These are phyloP conservation scores for Caenorhabditis sinica DNA, from an alignment of 2,888 invertebrate genomes.

Conservation along the genomic window DNA sequence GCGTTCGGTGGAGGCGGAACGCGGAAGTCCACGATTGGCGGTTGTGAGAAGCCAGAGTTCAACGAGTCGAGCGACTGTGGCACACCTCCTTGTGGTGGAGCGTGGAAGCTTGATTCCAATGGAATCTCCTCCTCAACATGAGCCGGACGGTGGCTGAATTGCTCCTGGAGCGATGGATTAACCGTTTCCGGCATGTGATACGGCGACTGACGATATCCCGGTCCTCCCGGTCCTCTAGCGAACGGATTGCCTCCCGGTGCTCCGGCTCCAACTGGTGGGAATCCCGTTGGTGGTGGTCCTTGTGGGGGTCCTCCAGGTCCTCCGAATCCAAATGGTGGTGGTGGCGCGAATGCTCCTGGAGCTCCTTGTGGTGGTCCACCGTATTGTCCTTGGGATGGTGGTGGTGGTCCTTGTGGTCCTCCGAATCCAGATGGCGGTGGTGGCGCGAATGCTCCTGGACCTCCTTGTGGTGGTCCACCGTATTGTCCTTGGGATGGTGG, in stretches of 20 bases:
- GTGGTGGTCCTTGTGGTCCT: conserved; percentile 25
- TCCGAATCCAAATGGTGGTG: conserved; percentile 49
- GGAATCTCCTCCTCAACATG: conserved; percentile 68
- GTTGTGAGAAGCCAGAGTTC: conserved; percentile 52
- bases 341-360: conserved; percentile 47
- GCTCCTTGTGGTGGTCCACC: conserved; percentile 33
- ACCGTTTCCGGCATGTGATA: conserved; percentile 80
- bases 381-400: conserved; percentile 16
- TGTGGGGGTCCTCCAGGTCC: conserved; percentile 56
- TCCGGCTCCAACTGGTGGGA: conserved; percentile 53
- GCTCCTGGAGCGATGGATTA: conserved; percentile 78
- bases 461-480: conserved; percentile 32
- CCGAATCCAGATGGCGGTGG: conserved; percentile 60
- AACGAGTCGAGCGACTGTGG: conserved; percentile 5
- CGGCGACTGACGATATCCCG: conserved; percentile 74
- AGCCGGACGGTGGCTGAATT: conserved; percentile 62
- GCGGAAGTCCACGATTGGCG: conserved; percentile 49
- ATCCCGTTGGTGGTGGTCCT: conserved; percentile 67
- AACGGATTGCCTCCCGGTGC: conserved; percentile 73
- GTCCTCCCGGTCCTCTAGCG: conserved; percentile 67
- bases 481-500: conserved; percentile 22
- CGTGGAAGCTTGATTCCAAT: conserved; percentile 37
- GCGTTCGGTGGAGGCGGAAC: conserved; percentile 60
- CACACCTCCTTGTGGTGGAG: conserved; percentile 5
- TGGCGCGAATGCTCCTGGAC: conserved; percentile 42